Conservation (phyloP, 1,140 invertebrate species). For the Mycetomoellerius zeteki region DNA sequence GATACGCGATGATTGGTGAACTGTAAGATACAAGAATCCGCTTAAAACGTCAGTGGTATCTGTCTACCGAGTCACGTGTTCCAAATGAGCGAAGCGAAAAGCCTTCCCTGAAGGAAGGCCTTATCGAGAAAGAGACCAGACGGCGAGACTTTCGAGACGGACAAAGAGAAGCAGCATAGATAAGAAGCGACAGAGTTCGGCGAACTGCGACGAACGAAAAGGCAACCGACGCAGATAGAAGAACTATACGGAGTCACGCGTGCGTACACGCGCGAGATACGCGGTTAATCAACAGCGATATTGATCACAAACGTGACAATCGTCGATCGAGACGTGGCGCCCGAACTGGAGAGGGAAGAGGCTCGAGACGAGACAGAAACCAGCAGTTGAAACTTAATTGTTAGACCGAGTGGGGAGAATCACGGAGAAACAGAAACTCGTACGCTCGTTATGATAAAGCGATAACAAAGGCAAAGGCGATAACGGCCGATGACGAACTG, state of each 20-base stretch:
- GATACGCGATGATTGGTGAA: neutral
- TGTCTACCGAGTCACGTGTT: neutral
- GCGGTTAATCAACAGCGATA: constrained; percentile 46
- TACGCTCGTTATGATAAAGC: constrained; percentile 51
- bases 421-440: constrained; percentile 45
- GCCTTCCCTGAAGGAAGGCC: neutral
- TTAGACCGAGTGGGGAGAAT: neutral
- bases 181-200: constrained; percentile 28
- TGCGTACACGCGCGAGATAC: constrained; percentile 11
- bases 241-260: neutral
- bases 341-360: neutral
- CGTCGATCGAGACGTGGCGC: neutral
- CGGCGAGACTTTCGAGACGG: constrained; percentile 1
- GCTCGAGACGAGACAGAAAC: neutral
- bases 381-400: neutral
- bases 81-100: neutral
- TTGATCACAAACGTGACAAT: constrained; percentile 64
- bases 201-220: constrained; percentile 29
- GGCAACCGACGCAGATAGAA: neutral
- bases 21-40: constrained; percentile 4
- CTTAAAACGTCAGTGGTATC: constrained; percentile 2
- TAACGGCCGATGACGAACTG: constrained; percentile 22
- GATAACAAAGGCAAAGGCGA: constrained; percentile 32
- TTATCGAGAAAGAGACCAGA: neutral
- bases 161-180: constrained; percentile 29